Evolutionary conservation across 2,797 vertebrate genomes (phyloP), one percentile per base, ranked within the genome.

Genomic region (Ctenopoma kingsleyae): DNA sequence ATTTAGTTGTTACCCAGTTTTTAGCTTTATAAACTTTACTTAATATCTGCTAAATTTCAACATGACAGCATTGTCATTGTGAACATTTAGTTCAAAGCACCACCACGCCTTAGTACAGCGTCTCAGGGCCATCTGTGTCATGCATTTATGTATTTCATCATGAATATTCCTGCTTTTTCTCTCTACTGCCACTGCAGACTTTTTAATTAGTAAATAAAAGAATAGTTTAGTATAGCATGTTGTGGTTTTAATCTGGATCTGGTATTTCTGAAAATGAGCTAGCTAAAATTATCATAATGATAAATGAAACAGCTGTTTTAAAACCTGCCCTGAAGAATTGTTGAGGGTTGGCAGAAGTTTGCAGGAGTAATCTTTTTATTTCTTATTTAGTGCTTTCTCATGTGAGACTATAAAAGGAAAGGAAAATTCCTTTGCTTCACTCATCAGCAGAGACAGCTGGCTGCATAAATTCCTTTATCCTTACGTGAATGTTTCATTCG

Each of bases 401-500:
- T 35, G 9, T 65, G 38, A 46, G 8, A 36, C 70, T 73, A 30
- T 65, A 63, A 78, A 85, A 74, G 47, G 48, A 57, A 63, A 59
- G 25, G 43, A 67, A 74, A 38, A 43, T 53, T 62, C 8, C 5
- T 17, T 8, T 2, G 9, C 62, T 69, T 51, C 32, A 36, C 48
- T 74, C 1, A 5, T 66, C 22, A 30, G 4, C 32, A 55, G 23
- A 16, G 5, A 54, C 0, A n/a, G 25, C 43, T 51, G 30, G 5
- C 60, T 74, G 65, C 5, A 0, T 64, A 35, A 54, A 80, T 75
- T 69, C 43, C 60, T 71, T 72, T 71, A 79, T 68, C 53, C 60
- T 48, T 46, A 10, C 10, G 32, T 38, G n/a, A 57, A 60, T 35
- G 38, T 69, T 30, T 51, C 43, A 27, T 15, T 1, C 12, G 5